Percentiles rank a stretch among this genome's conserved stretches.
Evolutionary conservation across 1,140 invertebrate genomes (phyloP).

Genomic region (Dreissena polymorpha): DNA sequence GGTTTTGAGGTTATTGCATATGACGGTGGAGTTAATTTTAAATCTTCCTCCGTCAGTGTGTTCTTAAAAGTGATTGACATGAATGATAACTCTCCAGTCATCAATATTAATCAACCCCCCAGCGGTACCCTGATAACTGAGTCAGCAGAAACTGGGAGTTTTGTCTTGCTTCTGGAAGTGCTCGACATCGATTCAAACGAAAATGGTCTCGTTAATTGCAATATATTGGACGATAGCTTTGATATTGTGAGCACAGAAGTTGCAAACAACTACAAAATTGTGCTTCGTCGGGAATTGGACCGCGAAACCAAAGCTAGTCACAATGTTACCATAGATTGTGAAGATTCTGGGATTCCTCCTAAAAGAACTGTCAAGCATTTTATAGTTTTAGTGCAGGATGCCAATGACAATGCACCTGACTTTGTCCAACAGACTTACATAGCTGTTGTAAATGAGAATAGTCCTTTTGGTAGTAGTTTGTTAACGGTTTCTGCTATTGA

Average conservation of each 20-base stretch:
- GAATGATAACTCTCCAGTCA: conserved; percentile 68
- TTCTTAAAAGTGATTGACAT: conserved; percentile 61
- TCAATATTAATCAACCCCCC: conserved; percentile 68
- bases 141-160: conserved; percentile 60
- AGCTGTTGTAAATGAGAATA: conserved; percentile 45
- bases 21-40: conserved; percentile 53
- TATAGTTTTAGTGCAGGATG: conserved; percentile 34
- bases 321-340: conserved; percentile 44
- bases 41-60: conserved; percentile 83
- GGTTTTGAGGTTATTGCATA: conserved; percentile 62
- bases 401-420: conserved; percentile 56
- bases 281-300: conserved; percentile 45
- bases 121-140: conserved; percentile 61
- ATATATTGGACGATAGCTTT: conserved; percentile 58
- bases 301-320: conserved; percentile 32
- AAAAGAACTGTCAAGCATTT: conserved; percentile 32
- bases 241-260: conserved; percentile 22
- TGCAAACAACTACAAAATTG: conserved; percentile 44
- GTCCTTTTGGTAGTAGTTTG: conserved; percentile 16
- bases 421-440: conserved; percentile 31
- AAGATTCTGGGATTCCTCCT: conserved; percentile 43
- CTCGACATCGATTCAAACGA: conserved; percentile 68
- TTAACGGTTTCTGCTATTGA: conserved; percentile 44
- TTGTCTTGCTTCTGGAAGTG: conserved; percentile 70
- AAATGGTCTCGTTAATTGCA: conserved; percentile 66